Evolutionary conservation across 2,888 invertebrate species (phyloP).

Genomic region (Homarus gammarus): DNA sequence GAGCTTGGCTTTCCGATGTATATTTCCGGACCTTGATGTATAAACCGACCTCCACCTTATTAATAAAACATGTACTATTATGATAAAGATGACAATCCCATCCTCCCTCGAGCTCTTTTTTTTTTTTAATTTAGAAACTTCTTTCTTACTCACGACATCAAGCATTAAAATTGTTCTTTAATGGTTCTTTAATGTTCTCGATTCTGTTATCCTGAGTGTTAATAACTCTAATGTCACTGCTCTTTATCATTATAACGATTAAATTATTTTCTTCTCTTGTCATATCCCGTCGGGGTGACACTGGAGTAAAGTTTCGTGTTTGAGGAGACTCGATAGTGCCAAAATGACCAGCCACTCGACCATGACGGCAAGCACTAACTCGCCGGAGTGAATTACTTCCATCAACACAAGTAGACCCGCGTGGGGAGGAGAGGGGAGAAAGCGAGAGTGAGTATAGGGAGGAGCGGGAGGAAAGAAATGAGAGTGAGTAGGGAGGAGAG

Average conservation of each 20-base stretch:
- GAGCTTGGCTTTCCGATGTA: neutral
- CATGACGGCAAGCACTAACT: slow-evolving; percentile 30
- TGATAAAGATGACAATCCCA: neutral
- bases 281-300: too few species aligned
- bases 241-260: too few species aligned
- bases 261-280: too few species aligned
- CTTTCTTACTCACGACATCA: too few species aligned
- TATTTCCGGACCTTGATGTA: neutral
- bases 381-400: slow-evolving; percentile 19
- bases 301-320: neutral
- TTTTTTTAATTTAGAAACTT: too few species aligned
- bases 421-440: neutral
- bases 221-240: too few species aligned
- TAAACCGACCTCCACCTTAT: neutral
- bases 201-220: too few species aligned
- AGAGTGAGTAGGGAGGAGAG: neutral
- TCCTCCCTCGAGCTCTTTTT: neutral
- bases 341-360: slow-evolving; percentile 19
- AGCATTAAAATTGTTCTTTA: too few species aligned
- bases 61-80: neutral
- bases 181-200: too few species aligned
- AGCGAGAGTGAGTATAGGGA: neutral
- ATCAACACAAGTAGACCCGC: neutral
- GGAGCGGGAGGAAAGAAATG: neutral
- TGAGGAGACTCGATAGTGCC: neutral